Base-by-base conservation (phyloP, 2,888 invertebrate genomes). In the Trissolcus japonicus region DNA sequence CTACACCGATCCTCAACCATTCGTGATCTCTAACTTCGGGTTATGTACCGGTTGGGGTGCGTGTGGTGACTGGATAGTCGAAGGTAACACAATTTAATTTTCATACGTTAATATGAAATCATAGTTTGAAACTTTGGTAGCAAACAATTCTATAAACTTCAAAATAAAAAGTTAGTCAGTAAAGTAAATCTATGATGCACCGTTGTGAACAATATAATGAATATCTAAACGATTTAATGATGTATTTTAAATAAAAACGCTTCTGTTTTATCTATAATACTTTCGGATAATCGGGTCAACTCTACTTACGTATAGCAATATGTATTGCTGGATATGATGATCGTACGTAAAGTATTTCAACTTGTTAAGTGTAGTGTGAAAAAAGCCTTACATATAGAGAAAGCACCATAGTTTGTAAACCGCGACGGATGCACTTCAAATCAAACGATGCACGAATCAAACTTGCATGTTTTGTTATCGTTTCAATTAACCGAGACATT, bases 1-100 rank as follows among this genome's bases (percentile, higher is more conserved):
- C 11, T 94, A 93, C 91, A 89, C 92, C 35, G 95, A 96, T 84
- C 93, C 93, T 0, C 92, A 94, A 79, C 92, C 93, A 4, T 92
- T 95, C 87, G 92, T 92, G 11, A 92, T 96, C 68, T 92, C 92
- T 77, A 94, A 93, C 88, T 93, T 95, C 53, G 96, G 96, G 53
- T 92, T 96, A 35, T 95, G 95, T 90, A 96, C 96, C 54, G 96
- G 95, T 57, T 96, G 95, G 95, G 96, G 96, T 16, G 94, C 96
- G 11, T 90, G 90, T 63, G 96, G 96, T 41, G 91, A 93, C 50
- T 96, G 96, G 96, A 91, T 94, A 79, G 92, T 96, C 82, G 95
- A 95, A 91, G 94, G 94, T 95, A 90, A 46, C 6, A 46, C 9
- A 2, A 35, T 0, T 46, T 14, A 14, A 46, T 46, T 46, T 4